These are phyloP conservation scores for Aphelinus certus DNA, from an alignment of 1,140 invertebrate genomes.

Conservation along the genomic window DNA sequence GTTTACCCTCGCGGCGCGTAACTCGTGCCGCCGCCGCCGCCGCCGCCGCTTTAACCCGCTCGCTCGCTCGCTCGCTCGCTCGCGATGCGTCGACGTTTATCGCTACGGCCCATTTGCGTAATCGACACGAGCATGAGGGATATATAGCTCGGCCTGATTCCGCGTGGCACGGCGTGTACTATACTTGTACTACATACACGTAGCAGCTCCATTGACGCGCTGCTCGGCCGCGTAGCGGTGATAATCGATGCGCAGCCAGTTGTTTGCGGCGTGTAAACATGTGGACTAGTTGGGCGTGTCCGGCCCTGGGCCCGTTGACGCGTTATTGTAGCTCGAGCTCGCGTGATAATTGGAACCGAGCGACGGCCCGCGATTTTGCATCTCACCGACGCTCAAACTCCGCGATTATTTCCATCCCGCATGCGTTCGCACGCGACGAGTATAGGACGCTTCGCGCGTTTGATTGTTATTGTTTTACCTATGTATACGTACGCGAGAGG, in stretches of 20 bases:
- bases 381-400: too few relatives aligned
- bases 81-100: background rate
- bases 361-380: too few relatives aligned
- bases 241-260: slow-evolving; percentile 10
- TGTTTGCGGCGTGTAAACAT: background rate
- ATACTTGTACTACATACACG: background rate
- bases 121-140: slow-evolving; percentile 1
- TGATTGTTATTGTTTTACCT: too few relatives aligned
- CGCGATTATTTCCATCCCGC: too few relatives aligned
- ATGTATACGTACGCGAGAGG: too few relatives aligned
- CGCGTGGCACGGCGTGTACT: background rate
- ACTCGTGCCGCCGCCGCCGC: too few relatives aligned
- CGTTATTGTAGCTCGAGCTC: background rate
- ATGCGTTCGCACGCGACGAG: too few relatives aligned
- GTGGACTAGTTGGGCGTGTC: background rate
- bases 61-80: too few relatives aligned
- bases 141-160: slow-evolving; percentile 16
- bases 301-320: background rate
- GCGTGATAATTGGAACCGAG: too few relatives aligned
- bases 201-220: slow-evolving; percentile 7
- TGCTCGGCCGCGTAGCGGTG: background rate
- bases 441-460: too few relatives aligned
- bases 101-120: slow-evolving; percentile 30
- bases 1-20: too few relatives aligned
- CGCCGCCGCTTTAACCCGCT: too few relatives aligned